Percentiles rank a stretch among this genome's conserved stretches.
Evolutionary conservation across 1,140 invertebrate genomes (phyloP).

Genomic region (Lysiphlebus fabarum): DNA sequence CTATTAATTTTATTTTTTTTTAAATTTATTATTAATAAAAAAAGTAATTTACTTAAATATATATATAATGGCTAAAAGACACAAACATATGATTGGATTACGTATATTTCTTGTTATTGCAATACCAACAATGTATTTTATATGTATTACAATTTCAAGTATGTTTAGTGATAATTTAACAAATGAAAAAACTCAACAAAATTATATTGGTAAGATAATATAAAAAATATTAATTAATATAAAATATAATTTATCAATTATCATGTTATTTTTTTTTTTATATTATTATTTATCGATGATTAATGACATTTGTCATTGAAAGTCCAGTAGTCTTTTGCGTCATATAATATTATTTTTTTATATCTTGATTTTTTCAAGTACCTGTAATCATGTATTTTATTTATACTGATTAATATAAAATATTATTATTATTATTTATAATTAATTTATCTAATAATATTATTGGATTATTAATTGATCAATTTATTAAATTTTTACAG

Average conservation of each 20-base stretch:
- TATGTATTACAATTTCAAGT: slow-evolving; percentile 32
- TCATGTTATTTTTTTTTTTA: neutral
- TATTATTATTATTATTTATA: too few relatives aligned
- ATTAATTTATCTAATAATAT: neutral
- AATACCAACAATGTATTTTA: slow-evolving; percentile 41
- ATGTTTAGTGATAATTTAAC: slow-evolving; percentile 25
- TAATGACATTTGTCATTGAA: neutral
- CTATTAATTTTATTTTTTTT: too few relatives aligned
- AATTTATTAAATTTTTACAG: slow-evolving; percentile 27
- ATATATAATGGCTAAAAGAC: slow-evolving; percentile 37
- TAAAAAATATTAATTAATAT: neutral
- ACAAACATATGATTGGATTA: slow-evolving; percentile 37
- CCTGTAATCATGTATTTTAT: neutral
- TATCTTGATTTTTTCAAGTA: too few relatives aligned
- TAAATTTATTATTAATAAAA: slow-evolving; percentile 11
- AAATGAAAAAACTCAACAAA: slow-evolving; percentile 2
- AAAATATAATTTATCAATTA: neutral
- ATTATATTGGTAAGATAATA: slow-evolving; percentile 31
- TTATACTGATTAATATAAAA: neutral
- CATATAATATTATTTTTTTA: too few relatives aligned
- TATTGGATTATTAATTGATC: slow-evolving; percentile 43
- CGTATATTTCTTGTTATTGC: slow-evolving; percentile 40
- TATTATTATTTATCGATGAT: neutral
- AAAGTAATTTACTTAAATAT: slow-evolving; percentile 13
- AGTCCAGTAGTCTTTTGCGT: neutral